A percentile compares a stretch with the other conserved stretches of the same genome.
These are phyloP conservation scores for Podarcis cretensis DNA, from an alignment of 2,113 vertebrate genomes.

Conservation along the genomic window DNA sequence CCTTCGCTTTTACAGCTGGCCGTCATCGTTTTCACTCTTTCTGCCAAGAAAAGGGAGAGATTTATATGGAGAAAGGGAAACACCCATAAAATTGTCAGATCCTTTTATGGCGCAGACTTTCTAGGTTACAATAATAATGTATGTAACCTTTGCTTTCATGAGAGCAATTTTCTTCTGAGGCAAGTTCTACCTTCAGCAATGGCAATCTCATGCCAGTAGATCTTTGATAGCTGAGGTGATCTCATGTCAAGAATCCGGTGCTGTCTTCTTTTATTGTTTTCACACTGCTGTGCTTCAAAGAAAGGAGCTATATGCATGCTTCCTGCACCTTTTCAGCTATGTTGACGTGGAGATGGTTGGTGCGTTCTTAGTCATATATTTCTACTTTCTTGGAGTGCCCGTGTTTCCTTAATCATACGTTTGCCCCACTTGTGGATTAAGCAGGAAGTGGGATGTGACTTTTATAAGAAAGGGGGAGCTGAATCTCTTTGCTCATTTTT, in stretches of 20 bases:
- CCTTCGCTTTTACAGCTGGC: constrained; percentile 7
- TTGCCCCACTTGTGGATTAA: too few species aligned
- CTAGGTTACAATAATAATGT: constrained; percentile 20
- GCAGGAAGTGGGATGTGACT: too few species aligned
- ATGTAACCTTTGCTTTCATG: constrained; percentile 32
- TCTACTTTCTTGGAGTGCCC: too few species aligned
- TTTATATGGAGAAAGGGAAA: constrained; percentile 18
- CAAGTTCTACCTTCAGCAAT: background rate
- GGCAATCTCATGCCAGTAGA: background rate
- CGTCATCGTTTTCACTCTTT: background rate
- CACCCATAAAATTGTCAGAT: constrained; percentile 26
- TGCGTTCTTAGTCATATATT: too few species aligned
- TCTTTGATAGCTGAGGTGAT: background rate
- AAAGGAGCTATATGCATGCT: background rate
- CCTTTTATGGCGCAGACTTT: constrained; percentile 37
- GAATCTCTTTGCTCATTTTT: too few species aligned
- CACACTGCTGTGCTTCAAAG: background rate
- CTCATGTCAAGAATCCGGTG: background rate
- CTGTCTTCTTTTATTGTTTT: background rate
- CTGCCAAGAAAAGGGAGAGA: constrained; percentile 33
- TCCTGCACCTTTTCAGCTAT: background rate
- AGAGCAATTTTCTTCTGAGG: background rate
- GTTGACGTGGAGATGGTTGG: too few species aligned
- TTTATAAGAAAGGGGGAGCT: too few species aligned
- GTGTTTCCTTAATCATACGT: too few species aligned